Evolutionary conservation across 2,113 vertebrate genomes (phyloP).

Genomic region (Anser brachyrhynchus): DNA sequence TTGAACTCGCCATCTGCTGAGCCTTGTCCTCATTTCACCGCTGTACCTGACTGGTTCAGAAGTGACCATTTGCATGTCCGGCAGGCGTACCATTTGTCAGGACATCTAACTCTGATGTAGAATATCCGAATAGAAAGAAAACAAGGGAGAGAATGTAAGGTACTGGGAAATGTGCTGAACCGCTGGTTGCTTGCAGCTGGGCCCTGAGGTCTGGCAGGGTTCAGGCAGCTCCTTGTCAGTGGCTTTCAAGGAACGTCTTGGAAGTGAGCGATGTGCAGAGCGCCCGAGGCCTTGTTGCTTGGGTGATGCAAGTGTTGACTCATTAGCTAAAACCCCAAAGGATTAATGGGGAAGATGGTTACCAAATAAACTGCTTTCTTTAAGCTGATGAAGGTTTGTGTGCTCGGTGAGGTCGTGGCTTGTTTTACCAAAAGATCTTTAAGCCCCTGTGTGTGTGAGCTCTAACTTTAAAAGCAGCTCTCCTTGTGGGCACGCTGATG

Average conservation of each 20-base stretch:
- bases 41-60: background rate
- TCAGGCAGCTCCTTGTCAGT: background rate
- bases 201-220: background rate
- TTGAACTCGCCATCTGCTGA: fast-evolving
- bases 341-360: background rate
- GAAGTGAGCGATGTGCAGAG: background rate
- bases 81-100: fast-evolving
- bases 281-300: background rate
- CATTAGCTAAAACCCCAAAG: background rate
- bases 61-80: background rate
- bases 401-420: background rate
- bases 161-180: background rate
- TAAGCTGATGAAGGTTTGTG: background rate
- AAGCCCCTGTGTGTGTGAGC: background rate
- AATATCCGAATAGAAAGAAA: background rate
- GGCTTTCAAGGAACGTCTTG: conserved; percentile 15
- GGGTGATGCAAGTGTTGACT: background rate
- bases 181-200: background rate
- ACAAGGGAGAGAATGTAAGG: background rate
- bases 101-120: fast-evolving
- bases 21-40: background rate
- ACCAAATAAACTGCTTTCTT: background rate
- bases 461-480: conserved; percentile 49
- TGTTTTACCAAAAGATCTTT: background rate
- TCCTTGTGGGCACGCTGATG: conserved; percentile 35